Evolutionary conservation across 2,797 vertebrate species (phyloP).

Genomic region (Trichosurus vulpecula): DNA sequence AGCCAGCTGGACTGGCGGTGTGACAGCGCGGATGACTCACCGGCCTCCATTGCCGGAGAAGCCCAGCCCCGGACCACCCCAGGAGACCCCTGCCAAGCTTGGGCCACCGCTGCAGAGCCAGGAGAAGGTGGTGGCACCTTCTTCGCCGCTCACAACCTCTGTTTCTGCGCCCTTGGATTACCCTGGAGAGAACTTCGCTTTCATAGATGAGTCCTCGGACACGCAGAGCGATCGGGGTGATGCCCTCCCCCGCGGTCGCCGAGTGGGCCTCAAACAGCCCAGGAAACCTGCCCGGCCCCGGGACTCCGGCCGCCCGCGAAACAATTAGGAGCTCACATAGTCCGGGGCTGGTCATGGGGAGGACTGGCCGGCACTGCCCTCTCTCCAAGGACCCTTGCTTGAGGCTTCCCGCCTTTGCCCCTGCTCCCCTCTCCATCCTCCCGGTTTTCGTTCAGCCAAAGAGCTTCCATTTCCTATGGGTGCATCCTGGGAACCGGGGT

Average conservation of each 20-base stretch:
- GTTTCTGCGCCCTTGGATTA: constrained; percentile 86
- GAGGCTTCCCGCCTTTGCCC: background rate
- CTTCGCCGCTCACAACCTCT: constrained; percentile 62
- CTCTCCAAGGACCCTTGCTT: background rate
- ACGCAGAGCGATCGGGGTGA: constrained; percentile 87
- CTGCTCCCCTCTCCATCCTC: constrained; percentile 46
- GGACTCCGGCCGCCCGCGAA: constrained; percentile 71
- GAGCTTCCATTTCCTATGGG: constrained; percentile 15
- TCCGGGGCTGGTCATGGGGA: background rate
- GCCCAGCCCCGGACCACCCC: constrained; percentile 49
- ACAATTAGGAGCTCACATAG: constrained; percentile 79
- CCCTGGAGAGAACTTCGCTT: constrained; percentile 91
- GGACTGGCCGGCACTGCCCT: background rate
- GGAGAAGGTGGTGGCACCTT: constrained; percentile 67
- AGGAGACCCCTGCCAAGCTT: constrained; percentile 80
- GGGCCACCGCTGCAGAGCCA: constrained; percentile 72
- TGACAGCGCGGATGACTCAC: constrained; percentile 84
- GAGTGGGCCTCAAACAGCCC: constrained; percentile 54
- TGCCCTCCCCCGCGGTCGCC: constrained; percentile 50
- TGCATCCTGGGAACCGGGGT: background rate
- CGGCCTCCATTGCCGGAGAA: constrained; percentile 72
- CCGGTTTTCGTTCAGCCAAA: constrained; percentile 58
- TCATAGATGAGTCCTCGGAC: constrained; percentile 95
- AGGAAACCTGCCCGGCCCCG: constrained; percentile 50
- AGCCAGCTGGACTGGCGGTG: constrained; percentile 92